Base-by-base conservation (phyloP, 1,140 invertebrate genomes). In the Nixonia krombeini region DNA sequence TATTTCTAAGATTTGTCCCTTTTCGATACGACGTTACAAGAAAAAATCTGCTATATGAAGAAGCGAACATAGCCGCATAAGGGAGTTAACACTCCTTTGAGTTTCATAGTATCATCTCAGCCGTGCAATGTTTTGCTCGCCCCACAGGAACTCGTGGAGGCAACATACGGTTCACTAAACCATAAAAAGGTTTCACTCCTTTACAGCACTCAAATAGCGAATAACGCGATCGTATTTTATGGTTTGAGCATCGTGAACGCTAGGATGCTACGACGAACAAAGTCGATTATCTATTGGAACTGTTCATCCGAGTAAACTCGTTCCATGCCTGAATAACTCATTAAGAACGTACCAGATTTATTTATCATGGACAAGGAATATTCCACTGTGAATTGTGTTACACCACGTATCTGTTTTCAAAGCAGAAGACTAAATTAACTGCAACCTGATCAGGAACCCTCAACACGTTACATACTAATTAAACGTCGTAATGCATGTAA, bases 41-140 rank as follows among this genome's bases (percentile, higher is more conserved):
- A 35, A 31, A 31, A 12, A 12, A n/a, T 31, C 8, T 4, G 8
- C 29, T 35, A 5, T 18, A 40, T 29, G 13, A 31, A 31, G 26
- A 29, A 18, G 38, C 29, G 65, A 68, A 12, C 61, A 59, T 28
- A 13, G 21, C 25, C 18, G n/a, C 29, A 42, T 38, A 59, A 65
- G 38, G 45, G 57, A 64, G 55, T 61, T 72, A 64, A 56, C 56
- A 65, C 46, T 61, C 42, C 64, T 72, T 68, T 72, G 70, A 72
- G 42, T 72, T 68, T 67, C 65, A 68, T 57, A 68, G 38, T 64
- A 61, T 61, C 55, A 67, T 50, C 59, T 67, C 58, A 68, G 70
- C 64, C 64, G 64, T 72, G 64, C 64, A 72, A 64, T 62, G 55
- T 72, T 67, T 72, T 55, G 13, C 33, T 72, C 56, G 41, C 59